phyloP scores from a whole-genome alignment of 2,797 vertebrate species.

The Poeciliopsis presidionis region DNA sequence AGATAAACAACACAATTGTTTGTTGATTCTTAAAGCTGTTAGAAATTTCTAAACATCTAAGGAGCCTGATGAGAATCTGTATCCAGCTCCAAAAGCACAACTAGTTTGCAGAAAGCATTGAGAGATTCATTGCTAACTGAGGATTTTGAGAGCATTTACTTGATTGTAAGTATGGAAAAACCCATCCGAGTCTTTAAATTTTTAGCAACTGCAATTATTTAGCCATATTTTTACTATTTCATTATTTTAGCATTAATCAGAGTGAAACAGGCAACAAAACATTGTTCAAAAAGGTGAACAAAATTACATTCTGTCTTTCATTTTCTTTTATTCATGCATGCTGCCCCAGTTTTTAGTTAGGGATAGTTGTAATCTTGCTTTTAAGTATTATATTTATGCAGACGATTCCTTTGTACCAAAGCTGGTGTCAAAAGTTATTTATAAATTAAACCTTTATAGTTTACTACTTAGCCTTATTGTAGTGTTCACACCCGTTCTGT shows the following conservation, averaged over 20 bases:
- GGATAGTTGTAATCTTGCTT: neutral
- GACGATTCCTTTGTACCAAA: neutral
- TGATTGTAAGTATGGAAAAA: neutral
- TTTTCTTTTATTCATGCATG: neutral
- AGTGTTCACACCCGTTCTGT: neutral
- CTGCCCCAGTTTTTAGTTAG: neutral
- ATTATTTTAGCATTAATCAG: neutral
- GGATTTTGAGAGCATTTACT: neutral
- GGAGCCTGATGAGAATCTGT: neutral
- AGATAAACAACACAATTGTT: neutral
- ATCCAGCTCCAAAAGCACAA: neutral
- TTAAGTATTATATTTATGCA: neutral
- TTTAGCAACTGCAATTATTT: slow-evolving; percentile 9
- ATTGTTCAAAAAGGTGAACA: neutral
- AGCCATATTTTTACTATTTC: neutral
- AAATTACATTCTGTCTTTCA: neutral
- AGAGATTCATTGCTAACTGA: neutral
- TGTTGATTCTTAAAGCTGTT: neutral
- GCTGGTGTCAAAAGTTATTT: neutral
- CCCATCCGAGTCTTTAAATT: neutral
- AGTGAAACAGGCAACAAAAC: neutral
- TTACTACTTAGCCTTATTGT: neutral
- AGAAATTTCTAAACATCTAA: neutral
- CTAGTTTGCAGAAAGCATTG: neutral
- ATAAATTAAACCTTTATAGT: neutral